These are phyloP conservation scores for Bombus huntii DNA, from an alignment of 1,140 invertebrate genomes.

Conservation along the genomic window DNA sequence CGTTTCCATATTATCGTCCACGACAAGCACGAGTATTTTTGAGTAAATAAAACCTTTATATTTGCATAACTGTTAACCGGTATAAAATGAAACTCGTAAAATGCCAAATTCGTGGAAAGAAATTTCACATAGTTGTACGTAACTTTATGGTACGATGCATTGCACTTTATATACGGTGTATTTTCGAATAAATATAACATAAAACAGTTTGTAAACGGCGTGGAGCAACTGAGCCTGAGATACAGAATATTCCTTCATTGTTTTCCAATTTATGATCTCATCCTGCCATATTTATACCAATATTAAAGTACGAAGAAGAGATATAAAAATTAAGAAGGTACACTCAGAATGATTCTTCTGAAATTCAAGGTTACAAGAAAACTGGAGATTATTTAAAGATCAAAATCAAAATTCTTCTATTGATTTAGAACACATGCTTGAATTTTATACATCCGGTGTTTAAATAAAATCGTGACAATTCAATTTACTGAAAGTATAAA, in stretches of 20 bases:
- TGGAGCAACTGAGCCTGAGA: background rate
- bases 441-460: background rate
- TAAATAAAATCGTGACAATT: background rate
- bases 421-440: background rate
- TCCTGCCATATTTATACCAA: background rate
- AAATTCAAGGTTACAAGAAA: background rate
- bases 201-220: background rate
- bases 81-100: background rate
- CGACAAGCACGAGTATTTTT: too few species aligned
- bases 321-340: background rate
- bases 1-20: background rate
- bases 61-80: background rate
- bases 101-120: background rate
- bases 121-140: background rate
- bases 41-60: background rate
- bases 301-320: background rate
- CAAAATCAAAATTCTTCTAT: background rate
- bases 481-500: background rate
- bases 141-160: background rate
- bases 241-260: background rate
- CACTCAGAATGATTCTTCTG: background rate
- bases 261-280: background rate
- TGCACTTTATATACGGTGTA: background rate
- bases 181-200: background rate
- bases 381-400: background rate